Evolutionary conservation across 2,113 vertebrate genomes (phyloP), one percentile per base, ranked within the genome.

Genomic region (Sclerurus mexicanus): DNA sequence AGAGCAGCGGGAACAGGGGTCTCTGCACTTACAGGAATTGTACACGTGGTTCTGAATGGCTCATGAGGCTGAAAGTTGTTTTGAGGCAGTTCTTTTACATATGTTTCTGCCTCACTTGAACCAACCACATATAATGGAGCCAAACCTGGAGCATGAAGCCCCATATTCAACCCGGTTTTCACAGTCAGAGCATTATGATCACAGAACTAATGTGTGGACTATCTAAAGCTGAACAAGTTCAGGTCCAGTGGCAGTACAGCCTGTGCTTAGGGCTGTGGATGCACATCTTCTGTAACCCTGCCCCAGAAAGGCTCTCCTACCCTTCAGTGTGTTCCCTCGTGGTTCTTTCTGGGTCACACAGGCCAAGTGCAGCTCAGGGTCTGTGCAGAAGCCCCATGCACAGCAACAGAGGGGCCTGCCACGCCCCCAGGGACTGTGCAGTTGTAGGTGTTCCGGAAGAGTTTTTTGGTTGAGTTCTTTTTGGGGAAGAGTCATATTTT

Each of bases 21-120:
- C 80, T 83, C 72, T 86, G 72, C 50, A 24, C 20, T 5, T 9
- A 6, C 1, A 2, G 46, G 47, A 37, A 22, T 24, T 0, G 0
- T 17, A n/a, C 7, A 6, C 6, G 28, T 5, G 30, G 5, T 27
- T 86, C 80, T 89, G 42, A 28, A 31, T 4, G 35, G 56, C 60
- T 49, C 44, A 16, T 3, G 18, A 94, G 64, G 44, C 71, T 83
- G 53, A 42, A 75, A 39, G 30, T 18, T 82, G 1, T 23, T 90
- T 46, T 55, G 35, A 40, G 27, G 46, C 17, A 56, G 11, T 21
- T 72, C 5, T 81, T 87, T 46, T 8, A 27, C 7, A 3, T 0
- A 1, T 39, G 6, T 35, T 79, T 75, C n/a, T 60, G 18, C 1
- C 2, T 22, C 62, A 33, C 20, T 31, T 83, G 49, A 55, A 28